Evolutionary conservation across 2,888 invertebrate species (phyloP), one percentile per base, ranked within the genome.

Genomic region (Mythimna lalbum): DNA sequence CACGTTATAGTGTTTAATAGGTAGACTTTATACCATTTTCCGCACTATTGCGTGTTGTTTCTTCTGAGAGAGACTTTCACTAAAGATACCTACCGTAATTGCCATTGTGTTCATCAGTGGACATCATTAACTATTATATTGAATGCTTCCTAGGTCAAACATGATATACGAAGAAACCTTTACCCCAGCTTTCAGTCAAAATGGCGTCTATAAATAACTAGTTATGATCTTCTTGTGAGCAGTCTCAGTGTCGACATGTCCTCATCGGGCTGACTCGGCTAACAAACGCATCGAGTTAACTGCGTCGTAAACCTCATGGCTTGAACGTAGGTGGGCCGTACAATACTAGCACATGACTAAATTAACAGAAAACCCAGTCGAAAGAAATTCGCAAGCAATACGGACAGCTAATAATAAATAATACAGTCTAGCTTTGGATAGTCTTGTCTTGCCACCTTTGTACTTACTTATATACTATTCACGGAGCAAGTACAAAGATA

Each of bases 251-350:
- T 69, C 47, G 55, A 65, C 73, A 47, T 55, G 33, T 63, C 63
- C 64, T 53, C 64, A 50, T 27, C 33, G 36, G 6, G 23, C 43
- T 14, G 39, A 33, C 67, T 27, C 53, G 21, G 36, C 55, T 63
- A 59, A 73, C 65, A 69, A 57, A 61, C 62, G 31, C 50, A 52
- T 59, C 4, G 59, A 69, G 47, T 63, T 65, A 65, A 78, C 65
- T 67, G 78, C 78, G 39, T 78, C 78, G 60, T 73, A 78, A 78
- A 78, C 65, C 55, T 49, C 47, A 23, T 31, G 50, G 23, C 23
- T 31, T 52, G 31, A 49, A 60, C 63, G 68, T 60, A 78, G 73
- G 78, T 73, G 67, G 77, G 66, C 67, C n/a, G n/a, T 43, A 69
- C 12, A 53, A 43, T 27, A 47, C 14, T 9, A 10, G 21, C 27